A percentile compares a stretch with the other conserved stretches of the same genome.
phyloP scores from a whole-genome alignment of 2,113 vertebrate genomes.

The Irena cyanogastra region DNA sequence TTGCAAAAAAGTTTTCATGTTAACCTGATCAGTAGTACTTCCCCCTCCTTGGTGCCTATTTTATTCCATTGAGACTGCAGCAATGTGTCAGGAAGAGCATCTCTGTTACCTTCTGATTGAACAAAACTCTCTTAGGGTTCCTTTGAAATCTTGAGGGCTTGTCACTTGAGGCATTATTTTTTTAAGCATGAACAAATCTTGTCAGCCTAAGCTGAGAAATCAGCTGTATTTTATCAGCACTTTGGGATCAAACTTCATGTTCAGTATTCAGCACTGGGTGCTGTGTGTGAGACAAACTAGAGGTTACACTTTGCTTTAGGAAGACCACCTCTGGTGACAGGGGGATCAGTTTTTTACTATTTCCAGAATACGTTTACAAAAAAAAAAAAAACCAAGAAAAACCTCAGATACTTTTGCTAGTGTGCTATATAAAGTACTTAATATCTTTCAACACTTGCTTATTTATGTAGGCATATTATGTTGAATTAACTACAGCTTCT shows the following conservation, averaged over 20 bases:
- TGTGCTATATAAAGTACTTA: background rate
- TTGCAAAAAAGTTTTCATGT: conserved; percentile 23
- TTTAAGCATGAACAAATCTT: conserved; percentile 56
- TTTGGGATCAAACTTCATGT: conserved; percentile 16
- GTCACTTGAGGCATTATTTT: conserved; percentile 59
- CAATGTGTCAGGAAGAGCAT: conserved; percentile 23
- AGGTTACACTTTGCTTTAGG: background rate
- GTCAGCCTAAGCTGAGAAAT: conserved; percentile 17
- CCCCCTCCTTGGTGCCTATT: conserved; percentile 9
- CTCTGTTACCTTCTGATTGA: conserved; percentile 60
- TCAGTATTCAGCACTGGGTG: conserved; percentile 21
- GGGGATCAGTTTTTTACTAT: background rate
- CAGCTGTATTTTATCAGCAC: conserved; percentile 32
- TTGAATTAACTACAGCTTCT: conserved; percentile 18
- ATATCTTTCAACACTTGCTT: background rate
- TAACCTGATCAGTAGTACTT: conserved; percentile 26
- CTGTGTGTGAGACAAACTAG: background rate
- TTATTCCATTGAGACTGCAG: conserved; percentile 48
- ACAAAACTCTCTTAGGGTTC: conserved; percentile 53
- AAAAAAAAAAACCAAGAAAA: background rate
- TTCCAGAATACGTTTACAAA: background rate
- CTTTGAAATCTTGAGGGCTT: conserved; percentile 67
- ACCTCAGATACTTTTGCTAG: background rate
- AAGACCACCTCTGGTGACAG: background rate
- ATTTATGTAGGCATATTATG: background rate